Evolutionary conservation across 2,113 vertebrate species (phyloP).

Genomic region (Aldabrachelys gigantea): DNA sequence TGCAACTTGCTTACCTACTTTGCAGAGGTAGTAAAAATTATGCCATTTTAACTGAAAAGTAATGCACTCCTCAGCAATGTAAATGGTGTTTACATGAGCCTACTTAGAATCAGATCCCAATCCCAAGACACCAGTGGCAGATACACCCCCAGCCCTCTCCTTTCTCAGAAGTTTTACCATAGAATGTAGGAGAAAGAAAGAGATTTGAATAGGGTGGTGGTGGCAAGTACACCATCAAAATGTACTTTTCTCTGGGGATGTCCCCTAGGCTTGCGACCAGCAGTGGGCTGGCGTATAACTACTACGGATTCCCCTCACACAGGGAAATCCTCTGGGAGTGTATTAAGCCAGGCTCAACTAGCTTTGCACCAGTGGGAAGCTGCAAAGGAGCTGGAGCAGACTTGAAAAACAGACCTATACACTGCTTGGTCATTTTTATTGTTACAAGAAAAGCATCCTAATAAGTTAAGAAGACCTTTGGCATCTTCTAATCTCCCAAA

Average conservation of each 20-base stretch:
- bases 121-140: not conserved
- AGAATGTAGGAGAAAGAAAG: not conserved
- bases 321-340: not conserved
- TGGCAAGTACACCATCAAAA: not conserved
- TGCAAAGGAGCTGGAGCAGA: slow-evolving; percentile 1
- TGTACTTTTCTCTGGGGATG: not conserved
- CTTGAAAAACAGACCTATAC: not conserved
- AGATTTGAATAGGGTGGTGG: not conserved
- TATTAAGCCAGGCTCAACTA: slow-evolving; percentile 1
- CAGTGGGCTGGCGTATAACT: not conserved
- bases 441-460: not conserved
- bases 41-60: not conserved
- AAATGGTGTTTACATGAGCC: not conserved
- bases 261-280: not conserved
- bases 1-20: not conserved
- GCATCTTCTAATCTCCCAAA: not conserved
- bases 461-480: not conserved
- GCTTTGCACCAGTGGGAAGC: not conserved
- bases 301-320: not conserved
- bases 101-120: not conserved
- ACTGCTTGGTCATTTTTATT: not conserved
- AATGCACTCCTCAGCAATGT: not conserved
- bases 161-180: not conserved
- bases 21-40: not conserved
- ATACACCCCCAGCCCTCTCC: no score